Base-by-base conservation (phyloP, 2,888 invertebrate species). In the Drosophila borealis region DNA sequence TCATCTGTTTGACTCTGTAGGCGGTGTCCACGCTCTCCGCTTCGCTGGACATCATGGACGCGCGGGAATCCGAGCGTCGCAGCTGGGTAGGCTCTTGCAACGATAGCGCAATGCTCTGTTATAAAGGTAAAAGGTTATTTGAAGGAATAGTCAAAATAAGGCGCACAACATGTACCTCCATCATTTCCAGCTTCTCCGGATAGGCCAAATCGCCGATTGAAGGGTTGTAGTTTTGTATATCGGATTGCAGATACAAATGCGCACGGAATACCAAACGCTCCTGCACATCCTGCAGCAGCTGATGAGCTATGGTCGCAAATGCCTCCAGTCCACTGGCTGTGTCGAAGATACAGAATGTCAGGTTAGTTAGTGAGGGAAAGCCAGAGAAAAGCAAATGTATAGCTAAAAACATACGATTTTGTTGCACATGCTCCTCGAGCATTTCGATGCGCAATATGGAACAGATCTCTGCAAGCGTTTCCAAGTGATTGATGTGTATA, bases 181-280 rank as follows among this genome's bases (percentile, higher is more conserved):
- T 99, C 97, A 99, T 98, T 92, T 97, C 95, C 70, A 99, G 93
- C 92, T 99, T 99, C 85, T 98, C 98, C 0, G 99, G 99, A 93
- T 99, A 99, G 0, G 99, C 98, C 70, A 99, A 94, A 93, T 99
- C 99, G 0, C 99, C 99, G 4, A 96, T 95, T 11, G 98, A 98
- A 0, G 99, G 97, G 71, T 96, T 95, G 91, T 97, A 97, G 79
- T 95, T 94, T 66, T 97, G 93, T 79, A 99, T 97, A 92, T 99
- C 99, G 1, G 96, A 96, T 59, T 97, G 96, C 70, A 99, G 95
- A 92, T 98, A 99, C 79, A 99, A 95, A 93, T 98, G 97, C 0
- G 98, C 97, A 51, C 99, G 95, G 93, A 98, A 99, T 39, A 99
- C 99, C 41, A 99, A 94, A 57, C 99, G 93, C 92, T 99, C 99